A percentile compares a stretch with the other conserved stretches of the same genome.
Conservation (phyloP, 1,140 invertebrate genomes). For the Plectrocnemia conspersa region DNA sequence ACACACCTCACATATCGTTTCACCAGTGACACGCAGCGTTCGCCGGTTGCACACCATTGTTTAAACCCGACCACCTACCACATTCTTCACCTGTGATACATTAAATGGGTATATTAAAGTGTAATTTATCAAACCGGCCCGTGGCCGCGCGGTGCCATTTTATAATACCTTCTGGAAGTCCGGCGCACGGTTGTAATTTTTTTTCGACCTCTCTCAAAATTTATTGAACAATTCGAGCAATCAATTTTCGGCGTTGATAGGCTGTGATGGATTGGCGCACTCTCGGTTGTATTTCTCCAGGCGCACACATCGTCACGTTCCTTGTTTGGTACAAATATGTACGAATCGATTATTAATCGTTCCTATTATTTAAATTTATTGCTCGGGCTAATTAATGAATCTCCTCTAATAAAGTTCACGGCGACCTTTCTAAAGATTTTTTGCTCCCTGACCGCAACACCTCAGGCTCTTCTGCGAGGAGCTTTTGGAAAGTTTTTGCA, state of each 20-base stretch:
- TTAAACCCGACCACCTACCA: slow-evolving; percentile 28
- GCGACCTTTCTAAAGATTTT: too few relatives aligned
- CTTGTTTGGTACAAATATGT: neutral
- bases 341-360: neutral
- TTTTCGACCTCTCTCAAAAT: neutral
- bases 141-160: neutral
- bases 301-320: slow-evolving; percentile 5
- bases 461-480: too few relatives aligned
- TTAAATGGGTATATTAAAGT: slow-evolving; percentile 30
- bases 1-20: slow-evolving; percentile 3
- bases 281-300: neutral
- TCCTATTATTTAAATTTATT: too few relatives aligned
- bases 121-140: slow-evolving; percentile 33
- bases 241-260: too few relatives aligned
- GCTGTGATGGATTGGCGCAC: neutral
- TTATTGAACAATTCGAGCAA: neutral
- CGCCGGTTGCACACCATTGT: slow-evolving; percentile 31
- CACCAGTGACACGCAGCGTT: slow-evolving; percentile 1
- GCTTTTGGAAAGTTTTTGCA: too few relatives aligned
- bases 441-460: too few relatives aligned
- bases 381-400: too few relatives aligned
- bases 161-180: slow-evolving; percentile 2
- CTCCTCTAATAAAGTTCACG: too few relatives aligned
- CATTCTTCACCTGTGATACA: slow-evolving; percentile 30
- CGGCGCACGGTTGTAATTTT: neutral